These are phyloP conservation scores for Limanda limanda DNA, from an alignment of 2,113 vertebrate species.

Conservation along the genomic window DNA sequence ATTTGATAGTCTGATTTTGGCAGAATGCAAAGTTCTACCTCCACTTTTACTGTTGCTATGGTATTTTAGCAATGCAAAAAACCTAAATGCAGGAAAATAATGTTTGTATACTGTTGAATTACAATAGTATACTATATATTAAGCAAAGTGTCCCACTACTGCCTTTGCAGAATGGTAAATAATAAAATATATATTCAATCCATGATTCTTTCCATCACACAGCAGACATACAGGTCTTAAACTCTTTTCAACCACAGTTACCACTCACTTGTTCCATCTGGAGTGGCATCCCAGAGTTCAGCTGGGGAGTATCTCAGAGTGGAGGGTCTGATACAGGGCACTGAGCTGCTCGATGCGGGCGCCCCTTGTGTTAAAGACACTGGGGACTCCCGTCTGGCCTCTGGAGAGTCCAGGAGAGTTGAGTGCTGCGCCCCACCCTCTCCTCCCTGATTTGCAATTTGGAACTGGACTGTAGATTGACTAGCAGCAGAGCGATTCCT, in stretches of 20 bases:
- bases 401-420: slow-evolving; percentile 54
- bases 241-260: not conserved
- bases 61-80: too few relatives aligned
- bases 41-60: too few relatives aligned
- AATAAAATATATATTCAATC: not conserved
- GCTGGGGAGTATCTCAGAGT: slow-evolving; percentile 77
- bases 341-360: slow-evolving; percentile 45
- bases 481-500: slow-evolving; percentile 66
- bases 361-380: slow-evolving; percentile 55
- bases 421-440: slow-evolving; percentile 60
- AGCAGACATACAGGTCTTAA: too few relatives aligned
- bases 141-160: too few relatives aligned
- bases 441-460: slow-evolving; percentile 58
- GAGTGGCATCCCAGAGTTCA: slow-evolving; percentile 71
- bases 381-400: slow-evolving; percentile 65
- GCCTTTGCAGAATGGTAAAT: too few relatives aligned
- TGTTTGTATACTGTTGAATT: too few relatives aligned
- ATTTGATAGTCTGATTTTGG: not conserved
- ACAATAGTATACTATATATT: too few relatives aligned
- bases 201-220: not conserved
- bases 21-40: too few relatives aligned
- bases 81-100: too few relatives aligned
- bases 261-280: slow-evolving; percentile 74
- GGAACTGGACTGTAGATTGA: slow-evolving; percentile 72
- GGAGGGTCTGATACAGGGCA: slow-evolving; percentile 75